A percentile compares a stretch with the other conserved stretches of the same genome.
Conservation (phyloP, 2,888 invertebrate genomes). For the Eudiplozoon nipponicum region DNA sequence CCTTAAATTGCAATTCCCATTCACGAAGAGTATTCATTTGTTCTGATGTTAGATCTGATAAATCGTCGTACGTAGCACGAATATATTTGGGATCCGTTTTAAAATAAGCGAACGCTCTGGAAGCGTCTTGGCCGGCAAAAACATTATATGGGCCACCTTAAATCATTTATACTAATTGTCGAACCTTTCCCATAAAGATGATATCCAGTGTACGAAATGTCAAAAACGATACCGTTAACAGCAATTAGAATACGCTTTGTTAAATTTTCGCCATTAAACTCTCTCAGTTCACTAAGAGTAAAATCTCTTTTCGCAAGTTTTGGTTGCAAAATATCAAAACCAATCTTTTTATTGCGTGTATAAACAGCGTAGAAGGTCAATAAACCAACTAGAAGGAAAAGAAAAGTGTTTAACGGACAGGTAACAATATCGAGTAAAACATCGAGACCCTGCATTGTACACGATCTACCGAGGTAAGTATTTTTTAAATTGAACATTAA, state of each 20-base stretch:
- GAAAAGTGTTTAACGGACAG: background rate
- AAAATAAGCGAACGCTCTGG: slow-evolving; percentile 68
- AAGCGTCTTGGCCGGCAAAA: slow-evolving; percentile 74
- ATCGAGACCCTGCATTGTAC: no score
- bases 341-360: no score
- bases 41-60: slow-evolving; percentile 57
- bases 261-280: slow-evolving; percentile 45
- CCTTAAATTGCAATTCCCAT: slow-evolving; percentile 86
- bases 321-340: no score
- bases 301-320: slow-evolving; percentile 77
- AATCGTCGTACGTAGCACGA: slow-evolving; percentile 60
- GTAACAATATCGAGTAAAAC: background rate
- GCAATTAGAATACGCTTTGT: slow-evolving; percentile 47
- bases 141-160: slow-evolving; percentile 72
- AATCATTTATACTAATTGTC: no score
- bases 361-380: no score
- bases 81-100: slow-evolving; percentile 39
- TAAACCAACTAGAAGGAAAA: no score
- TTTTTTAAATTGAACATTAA: no score
- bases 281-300: slow-evolving; percentile 48
- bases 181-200: slow-evolving; percentile 66
- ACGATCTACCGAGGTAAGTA: no score
- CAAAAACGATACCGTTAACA: slow-evolving; percentile 70
- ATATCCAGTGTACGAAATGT: slow-evolving; percentile 52
- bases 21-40: slow-evolving; percentile 77